These are phyloP conservation scores for Notamacropus eugenii DNA, from an alignment of 2,797 vertebrate species.

Conservation along the genomic window DNA sequence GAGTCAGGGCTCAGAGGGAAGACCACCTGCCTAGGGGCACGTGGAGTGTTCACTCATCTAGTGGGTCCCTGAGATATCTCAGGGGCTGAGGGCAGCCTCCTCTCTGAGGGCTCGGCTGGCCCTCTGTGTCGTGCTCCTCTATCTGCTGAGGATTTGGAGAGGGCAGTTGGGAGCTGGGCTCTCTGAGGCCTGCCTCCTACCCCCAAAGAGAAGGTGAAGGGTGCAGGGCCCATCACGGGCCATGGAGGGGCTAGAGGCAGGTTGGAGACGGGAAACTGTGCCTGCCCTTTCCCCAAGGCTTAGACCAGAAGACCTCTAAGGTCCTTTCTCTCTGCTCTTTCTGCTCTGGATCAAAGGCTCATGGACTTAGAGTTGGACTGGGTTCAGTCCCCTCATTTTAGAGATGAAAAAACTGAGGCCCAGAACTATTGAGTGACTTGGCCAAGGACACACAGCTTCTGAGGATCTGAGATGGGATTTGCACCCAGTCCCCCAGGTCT, in stretches of 20 bases:
- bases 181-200: background rate
- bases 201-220: background rate
- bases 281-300: background rate
- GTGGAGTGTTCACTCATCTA: background rate
- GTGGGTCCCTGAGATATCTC: background rate
- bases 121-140: background rate
- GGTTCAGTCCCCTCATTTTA: background rate
- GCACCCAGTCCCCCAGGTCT: background rate
- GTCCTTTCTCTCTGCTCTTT: too few species aligned
- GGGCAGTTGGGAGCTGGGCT: background rate
- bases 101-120: background rate
- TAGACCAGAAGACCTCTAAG: too few species aligned
- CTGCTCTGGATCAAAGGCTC: background rate
- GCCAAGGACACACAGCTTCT: background rate
- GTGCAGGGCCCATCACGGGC: too few species aligned
- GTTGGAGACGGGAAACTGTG: background rate
- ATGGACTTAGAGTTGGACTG: background rate
- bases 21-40: too few species aligned
- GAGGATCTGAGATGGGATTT: background rate
- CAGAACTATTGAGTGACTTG: background rate
- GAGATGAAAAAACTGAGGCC: background rate
- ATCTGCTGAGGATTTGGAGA: background rate
- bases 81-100: too few species aligned
- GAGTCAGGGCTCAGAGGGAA: background rate
- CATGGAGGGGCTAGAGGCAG: background rate